Evolutionary conservation across 2,888 invertebrate species (phyloP), one percentile per base, ranked within the genome.

Genomic region (Lasioglossum pauxillum): DNA sequence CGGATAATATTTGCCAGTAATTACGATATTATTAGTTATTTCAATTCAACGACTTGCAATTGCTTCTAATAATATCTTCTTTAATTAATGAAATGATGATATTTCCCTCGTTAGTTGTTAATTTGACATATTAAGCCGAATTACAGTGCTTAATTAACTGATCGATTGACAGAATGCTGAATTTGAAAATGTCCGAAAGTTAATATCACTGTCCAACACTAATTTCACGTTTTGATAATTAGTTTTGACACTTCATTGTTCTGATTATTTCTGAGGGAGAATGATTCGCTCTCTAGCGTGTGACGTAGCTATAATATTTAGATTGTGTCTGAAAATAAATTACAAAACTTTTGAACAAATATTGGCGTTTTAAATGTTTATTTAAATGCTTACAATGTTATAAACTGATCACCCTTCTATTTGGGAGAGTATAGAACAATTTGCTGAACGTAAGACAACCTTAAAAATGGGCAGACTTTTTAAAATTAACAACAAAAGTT

Each of bases 51-150:
- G 57, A 57, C 23, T n/a, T 57, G 10, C 1, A 57, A 57, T 57
- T n/a, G 57, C 23, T n/a, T 23, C 23, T 53, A n/a, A 53, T 10
- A 3, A n/a, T 10, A n/a, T 1, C 57, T 3, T n/a, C n/a, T 57
- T n/a, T 12, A n/a, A 57, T 57, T 57, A 57, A 57, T 57, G 57
- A 57, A 57, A 57, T 57, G 57, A 57, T 57, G 57, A 57, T 57
- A 57, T 57, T 57, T n/a, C n/a, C 57, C n/a, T n/a, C 10, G n/a
- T 57, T 57, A 12, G n/a, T 10, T 57, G 4, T 8, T n/a, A 10
- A n/a, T 57, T 57, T 57, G n/a, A n/a, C 12, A n/a, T n/a, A 57
- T 4, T 57, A 57, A n/a, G 23, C 57, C 10, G 10, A n/a, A n/a
- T 57, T 57, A 57, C 4, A n/a, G 10, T 57, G n/a, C n/a, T n/a